Evolutionary conservation across 53 echinoderm and acorn worm genomes (phyloP), one percentile per base, ranked within the genome.

Genomic region (Stichopus horrens): DNA sequence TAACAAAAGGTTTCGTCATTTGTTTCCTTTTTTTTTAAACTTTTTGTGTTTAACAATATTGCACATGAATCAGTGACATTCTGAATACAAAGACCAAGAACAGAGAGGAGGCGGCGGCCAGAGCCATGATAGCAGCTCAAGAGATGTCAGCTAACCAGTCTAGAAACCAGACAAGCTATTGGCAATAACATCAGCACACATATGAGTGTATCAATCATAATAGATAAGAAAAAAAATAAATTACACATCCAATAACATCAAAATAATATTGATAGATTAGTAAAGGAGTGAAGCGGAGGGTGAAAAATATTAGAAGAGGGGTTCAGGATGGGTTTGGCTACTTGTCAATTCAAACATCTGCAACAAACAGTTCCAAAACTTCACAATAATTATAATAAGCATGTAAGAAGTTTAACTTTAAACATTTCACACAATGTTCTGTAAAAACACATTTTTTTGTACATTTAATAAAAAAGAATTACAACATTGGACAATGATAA

Each of bases 61-160:
- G 79, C 79, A 79, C 79, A 79, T 79, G 52, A 79, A 79, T 55
- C 79, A 79, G 52, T 63, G 55, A 52, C 79, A 19, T 16, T 79
- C 79, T 79, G 79, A 79, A 79, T 79, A 79, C 79, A 79, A 52
- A 56, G 54, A 79, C 79, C 79, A 79, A 55, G 16, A 75, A 22
- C 37, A 19, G 14, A 79, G 4, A 79, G 9, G 55, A 55, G 55
- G 63, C 10, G 16, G 11, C 63, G 63, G 63, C 63, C 10, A 13
- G 63, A 13, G 16, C 16, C 16, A 63, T 13, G 16, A 10, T 4
- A 63, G 16, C 16, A 13, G 63, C 63, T 63, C 63, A 63, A 63
- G 63, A 63, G 16, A 7, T 63, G 63, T 63, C 16, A 16, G 8
- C 63, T 63, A 63, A 16, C 16, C 63, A 63, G 16, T 63, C 11